Evolutionary conservation across 2,888 invertebrate species (phyloP), one percentile per base, ranked within the genome.

Genomic region (Toxonevra muliebris): DNA sequence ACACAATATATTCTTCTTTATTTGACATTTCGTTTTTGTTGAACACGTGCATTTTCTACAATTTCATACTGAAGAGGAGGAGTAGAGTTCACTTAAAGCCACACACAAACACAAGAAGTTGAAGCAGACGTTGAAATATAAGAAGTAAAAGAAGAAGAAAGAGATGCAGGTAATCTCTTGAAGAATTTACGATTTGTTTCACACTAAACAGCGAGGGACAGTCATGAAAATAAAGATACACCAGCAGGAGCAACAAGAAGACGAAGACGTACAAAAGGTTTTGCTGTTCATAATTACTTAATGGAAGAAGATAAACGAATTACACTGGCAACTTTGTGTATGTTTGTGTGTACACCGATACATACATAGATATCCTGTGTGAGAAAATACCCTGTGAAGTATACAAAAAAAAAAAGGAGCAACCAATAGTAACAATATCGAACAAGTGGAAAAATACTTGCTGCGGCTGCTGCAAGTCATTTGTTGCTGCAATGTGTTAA

Each of bases 21-120:
- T 30, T 30, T 30, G 30, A 30, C 30, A 30, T 30, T 30, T 7
- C 30, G 7, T 30, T 30, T 61, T 61, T 79, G 79, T 74, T 77
- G 79, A 77, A 79, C 78, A 79, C 78, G 78, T 79, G 79, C 79
- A 78, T 45, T 60, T 60, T 30, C 3, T 79, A 79, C 79, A 78
- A 17, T 60, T 60, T 30, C 3, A 30, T 30, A 30, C 7, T 30
- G 3, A 30, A 7, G 2, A 30, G 30, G 30, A 4, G 30, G 30
- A 30, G 30, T 30, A 30, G 30, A 30, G 30, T 30, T 30, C 30
- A 30, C 30, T 30, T 30, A 30, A 57, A 43, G 20, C 30, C 30
- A 30, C 30, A 30, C 30, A 30, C 30, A 30, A 30, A 30, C 30
- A 30, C 30, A 30, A 30, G 30, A 30, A 30, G 30, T 30, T 30